phyloP scores from a whole-genome alignment of 2,113 vertebrate species.

The Semnornis frantzii region DNA sequence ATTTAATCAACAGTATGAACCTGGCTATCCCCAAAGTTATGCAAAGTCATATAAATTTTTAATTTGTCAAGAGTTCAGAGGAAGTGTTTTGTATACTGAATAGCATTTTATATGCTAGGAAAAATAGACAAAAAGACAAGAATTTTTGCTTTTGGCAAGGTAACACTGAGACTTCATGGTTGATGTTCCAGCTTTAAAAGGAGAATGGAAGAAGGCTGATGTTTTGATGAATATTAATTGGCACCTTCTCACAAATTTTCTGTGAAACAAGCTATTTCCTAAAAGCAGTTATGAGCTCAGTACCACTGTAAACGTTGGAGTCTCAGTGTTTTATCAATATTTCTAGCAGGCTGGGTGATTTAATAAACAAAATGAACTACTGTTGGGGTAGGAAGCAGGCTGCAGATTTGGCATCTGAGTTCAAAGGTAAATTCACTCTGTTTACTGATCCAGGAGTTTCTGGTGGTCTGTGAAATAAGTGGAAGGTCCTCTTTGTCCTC shows the following conservation, averaged over 20 bases:
- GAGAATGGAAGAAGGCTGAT: slow-evolving; percentile 72
- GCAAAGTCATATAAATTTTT: slow-evolving; percentile 27
- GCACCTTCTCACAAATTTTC: slow-evolving; percentile 67
- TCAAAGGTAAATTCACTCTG: background rate
- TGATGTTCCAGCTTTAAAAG: slow-evolving; percentile 73
- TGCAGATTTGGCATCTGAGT: background rate
- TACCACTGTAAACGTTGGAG: slow-evolving; percentile 66
- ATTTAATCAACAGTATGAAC: background rate
- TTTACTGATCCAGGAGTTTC: background rate
- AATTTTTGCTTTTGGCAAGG: slow-evolving; percentile 70
- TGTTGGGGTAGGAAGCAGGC: background rate
- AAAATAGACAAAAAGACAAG: slow-evolving; percentile 54
- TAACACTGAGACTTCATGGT: slow-evolving; percentile 71
- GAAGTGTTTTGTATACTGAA: slow-evolving; percentile 42
- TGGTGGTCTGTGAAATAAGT: background rate
- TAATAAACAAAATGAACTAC: background rate
- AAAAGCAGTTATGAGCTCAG: slow-evolving; percentile 69
- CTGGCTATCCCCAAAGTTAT: background rate
- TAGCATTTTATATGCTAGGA: background rate
- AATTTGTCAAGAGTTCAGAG: slow-evolving; percentile 39
- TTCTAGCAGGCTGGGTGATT: background rate
- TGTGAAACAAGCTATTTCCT: slow-evolving; percentile 62
- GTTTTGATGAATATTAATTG: slow-evolving; percentile 82
- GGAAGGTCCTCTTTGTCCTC: background rate
- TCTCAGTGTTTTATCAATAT: background rate